Evolutionary conservation across 1,140 invertebrate genomes (phyloP).

Genomic region (Brachionus plicatilis): DNA sequence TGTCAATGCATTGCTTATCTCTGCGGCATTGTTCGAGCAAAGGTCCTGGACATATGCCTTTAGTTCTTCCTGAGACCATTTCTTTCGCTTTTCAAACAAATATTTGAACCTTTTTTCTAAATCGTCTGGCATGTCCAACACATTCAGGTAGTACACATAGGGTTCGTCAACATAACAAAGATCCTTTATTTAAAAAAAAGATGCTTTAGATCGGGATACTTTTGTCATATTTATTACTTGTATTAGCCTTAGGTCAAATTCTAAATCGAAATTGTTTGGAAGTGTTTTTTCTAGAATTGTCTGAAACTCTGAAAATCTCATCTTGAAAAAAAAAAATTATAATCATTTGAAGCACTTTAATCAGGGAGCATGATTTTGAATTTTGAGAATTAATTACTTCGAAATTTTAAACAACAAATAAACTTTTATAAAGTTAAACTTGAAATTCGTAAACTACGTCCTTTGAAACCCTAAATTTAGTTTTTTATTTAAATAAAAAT

Average conservation of each 20-base stretch:
- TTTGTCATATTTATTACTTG: background rate
- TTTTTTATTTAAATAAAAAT: too few relatives aligned
- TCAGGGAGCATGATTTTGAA: too few relatives aligned
- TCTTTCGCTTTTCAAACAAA: slow-evolving; percentile 22
- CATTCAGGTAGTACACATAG: slow-evolving; percentile 21
- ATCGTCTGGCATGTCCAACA: slow-evolving; percentile 23
- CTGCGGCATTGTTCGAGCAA: slow-evolving; percentile 16
- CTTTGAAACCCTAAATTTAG: too few relatives aligned
- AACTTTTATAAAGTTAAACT: too few relatives aligned
- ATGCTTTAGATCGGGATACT: background rate
- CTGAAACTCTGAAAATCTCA: slow-evolving; percentile 17
- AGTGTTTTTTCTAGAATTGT: slow-evolving; percentile 13
- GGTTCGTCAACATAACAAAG: slow-evolving; percentile 29
- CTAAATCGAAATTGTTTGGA: background rate
- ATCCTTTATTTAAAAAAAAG: background rate
- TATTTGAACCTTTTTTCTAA: slow-evolving; percentile 23
- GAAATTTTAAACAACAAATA: too few relatives aligned
- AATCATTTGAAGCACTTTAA: background rate
- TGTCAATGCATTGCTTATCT: slow-evolving; percentile 20
- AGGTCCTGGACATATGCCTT: background rate
- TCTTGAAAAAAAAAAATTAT: background rate
- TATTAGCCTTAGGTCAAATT: background rate
- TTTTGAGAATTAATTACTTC: too few relatives aligned
- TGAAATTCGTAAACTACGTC: too few relatives aligned
- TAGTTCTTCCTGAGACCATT: slow-evolving; percentile 20